phyloP scores from a whole-genome alignment of 2,888 invertebrate genomes.

The Ophioninae sp. region DNA sequence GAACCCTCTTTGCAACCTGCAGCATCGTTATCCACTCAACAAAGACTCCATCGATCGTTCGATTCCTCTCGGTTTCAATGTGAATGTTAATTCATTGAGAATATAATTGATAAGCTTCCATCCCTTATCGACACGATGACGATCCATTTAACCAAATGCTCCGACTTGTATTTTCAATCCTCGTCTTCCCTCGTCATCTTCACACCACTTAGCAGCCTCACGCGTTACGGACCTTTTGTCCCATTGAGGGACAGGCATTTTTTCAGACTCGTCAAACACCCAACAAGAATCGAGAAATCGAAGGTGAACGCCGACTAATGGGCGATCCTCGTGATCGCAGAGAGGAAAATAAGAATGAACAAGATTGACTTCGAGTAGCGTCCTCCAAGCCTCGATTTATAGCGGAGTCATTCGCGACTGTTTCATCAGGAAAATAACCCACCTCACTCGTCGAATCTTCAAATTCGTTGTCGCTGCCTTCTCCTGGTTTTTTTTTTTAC shows the following conservation, averaged over 20 bases:
- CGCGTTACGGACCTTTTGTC: not conserved
- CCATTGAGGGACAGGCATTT: not conserved
- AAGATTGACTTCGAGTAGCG: constrained; percentile 53
- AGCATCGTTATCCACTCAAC: not conserved
- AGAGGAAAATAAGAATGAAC: constrained; percentile 17
- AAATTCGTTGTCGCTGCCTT: not conserved
- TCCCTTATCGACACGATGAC: not conserved
- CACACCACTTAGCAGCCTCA: not conserved
- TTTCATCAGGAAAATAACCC: constrained; percentile 7
- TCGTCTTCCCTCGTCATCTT: not conserved
- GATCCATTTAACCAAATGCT: not conserved
- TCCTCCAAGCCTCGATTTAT: constrained; percentile 65
- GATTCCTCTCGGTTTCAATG: not conserved
- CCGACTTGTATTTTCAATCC: not conserved
- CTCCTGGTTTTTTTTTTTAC: not conserved
- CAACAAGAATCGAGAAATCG: not conserved
- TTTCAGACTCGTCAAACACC: not conserved
- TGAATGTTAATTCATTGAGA: not conserved
- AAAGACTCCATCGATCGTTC: not conserved
- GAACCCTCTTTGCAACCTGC: not conserved
- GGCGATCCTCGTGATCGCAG: not conserved
- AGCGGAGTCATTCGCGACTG: constrained; percentile 47
- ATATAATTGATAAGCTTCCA: not conserved
- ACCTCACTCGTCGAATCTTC: not conserved
- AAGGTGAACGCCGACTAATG: not conserved